A percentile compares a stretch with the other conserved stretches of the same genome.
Evolutionary conservation across 1,140 invertebrate species (phyloP).

Genomic region (Cotesia vestalis): DNA sequence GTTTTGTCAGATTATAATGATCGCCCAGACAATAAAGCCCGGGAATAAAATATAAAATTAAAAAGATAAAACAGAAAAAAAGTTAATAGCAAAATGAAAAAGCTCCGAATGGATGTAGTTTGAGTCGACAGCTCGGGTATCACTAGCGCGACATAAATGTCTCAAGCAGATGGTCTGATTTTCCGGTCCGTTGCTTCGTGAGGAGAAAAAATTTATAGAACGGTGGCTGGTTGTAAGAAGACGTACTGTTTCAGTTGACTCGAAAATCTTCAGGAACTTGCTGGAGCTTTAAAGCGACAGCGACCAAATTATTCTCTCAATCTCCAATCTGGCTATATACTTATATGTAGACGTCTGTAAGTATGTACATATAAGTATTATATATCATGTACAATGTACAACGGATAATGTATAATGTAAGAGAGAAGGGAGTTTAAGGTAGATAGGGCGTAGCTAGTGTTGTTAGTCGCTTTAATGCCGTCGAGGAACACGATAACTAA

Average conservation of each 20-base stretch:
- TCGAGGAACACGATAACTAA: too few relatives aligned
- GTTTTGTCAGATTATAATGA: too few relatives aligned
- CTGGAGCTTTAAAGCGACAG: neutral
- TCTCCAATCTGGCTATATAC: neutral
- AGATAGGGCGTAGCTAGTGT: too few relatives aligned
- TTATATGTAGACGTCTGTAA: too few relatives aligned
- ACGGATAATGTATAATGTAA: too few relatives aligned
- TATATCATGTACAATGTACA: too few relatives aligned
- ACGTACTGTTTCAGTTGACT: constrained; percentile 25
- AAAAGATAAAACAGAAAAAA: constrained; percentile 2
- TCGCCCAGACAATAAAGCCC: too few relatives aligned
- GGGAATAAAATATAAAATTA: neutral
- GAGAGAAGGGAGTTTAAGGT: too few relatives aligned
- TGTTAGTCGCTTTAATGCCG: too few relatives aligned
- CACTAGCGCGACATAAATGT: constrained; percentile 29
- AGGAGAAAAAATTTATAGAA: neutral
- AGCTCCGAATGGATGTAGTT: constrained; percentile 10
- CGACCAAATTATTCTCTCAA: neutral
- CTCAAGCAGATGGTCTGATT: constrained; percentile 27
- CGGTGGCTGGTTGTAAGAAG: neutral
- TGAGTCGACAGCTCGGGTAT: constrained; percentile 21
- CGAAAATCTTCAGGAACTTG: neutral
- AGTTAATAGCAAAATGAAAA: neutral
- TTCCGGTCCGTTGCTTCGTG: constrained; percentile 23
- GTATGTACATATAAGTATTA: too few relatives aligned